Percentiles rank a stretch among this genome's conserved stretches.
These are phyloP conservation scores for Ophion ellenae DNA, from an alignment of 2,888 invertebrate species.

Conservation along the genomic window DNA sequence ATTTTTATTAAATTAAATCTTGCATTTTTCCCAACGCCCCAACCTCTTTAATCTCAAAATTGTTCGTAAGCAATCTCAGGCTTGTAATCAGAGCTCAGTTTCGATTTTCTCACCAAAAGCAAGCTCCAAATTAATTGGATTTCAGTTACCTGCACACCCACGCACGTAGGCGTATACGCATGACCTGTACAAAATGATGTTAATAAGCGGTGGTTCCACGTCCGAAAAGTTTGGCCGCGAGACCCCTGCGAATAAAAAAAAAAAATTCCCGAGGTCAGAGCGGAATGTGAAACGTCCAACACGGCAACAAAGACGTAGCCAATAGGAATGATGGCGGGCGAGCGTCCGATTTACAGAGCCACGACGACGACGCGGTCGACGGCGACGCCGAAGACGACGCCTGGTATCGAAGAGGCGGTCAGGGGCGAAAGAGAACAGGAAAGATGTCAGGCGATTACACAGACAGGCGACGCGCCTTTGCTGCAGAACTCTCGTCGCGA, in stretches of 20 bases:
- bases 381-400: slow-evolving; percentile 31
- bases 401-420: slow-evolving; percentile 27
- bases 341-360: slow-evolving; percentile 19
- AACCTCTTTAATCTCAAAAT: too few relatives aligned
- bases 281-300: slow-evolving; percentile 7
- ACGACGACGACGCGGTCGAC: slow-evolving; percentile 26
- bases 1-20: too few relatives aligned
- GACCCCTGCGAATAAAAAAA: slow-evolving; percentile 24
- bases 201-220: slow-evolving; percentile 9
- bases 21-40: too few relatives aligned
- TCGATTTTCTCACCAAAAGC: too few relatives aligned
- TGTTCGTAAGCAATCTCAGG: too few relatives aligned
- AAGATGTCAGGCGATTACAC: slow-evolving; percentile 61
- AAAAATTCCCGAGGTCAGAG: slow-evolving; percentile 43
- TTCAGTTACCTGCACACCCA: too few relatives aligned
- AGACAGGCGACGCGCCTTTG: slow-evolving; percentile 41
- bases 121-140: too few relatives aligned
- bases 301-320: slow-evolving; percentile 8
- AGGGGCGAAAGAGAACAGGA: slow-evolving; percentile 27
- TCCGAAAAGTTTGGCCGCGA: slow-evolving; percentile 45
- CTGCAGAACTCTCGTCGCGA: slow-evolving; percentile 49
- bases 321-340: slow-evolving; percentile 1
- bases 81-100: too few relatives aligned
- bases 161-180: background rate
- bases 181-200: background rate